phyloP scores from a whole-genome alignment of 2,888 invertebrate species.

The Apotomis turbidana region DNA sequence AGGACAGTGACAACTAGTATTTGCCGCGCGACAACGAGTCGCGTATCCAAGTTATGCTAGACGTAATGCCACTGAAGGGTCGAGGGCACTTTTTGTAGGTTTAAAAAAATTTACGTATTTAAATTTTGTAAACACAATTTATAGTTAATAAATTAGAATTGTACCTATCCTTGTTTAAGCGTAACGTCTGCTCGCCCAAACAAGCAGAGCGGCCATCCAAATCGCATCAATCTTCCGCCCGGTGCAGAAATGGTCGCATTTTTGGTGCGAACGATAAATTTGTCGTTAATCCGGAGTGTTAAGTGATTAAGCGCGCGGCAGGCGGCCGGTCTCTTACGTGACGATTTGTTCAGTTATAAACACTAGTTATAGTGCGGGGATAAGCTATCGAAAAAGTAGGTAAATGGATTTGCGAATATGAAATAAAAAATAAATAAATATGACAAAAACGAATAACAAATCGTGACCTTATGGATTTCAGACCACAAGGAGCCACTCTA shows the following conservation, averaged over 20 bases:
- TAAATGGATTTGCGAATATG: too few relatives aligned
- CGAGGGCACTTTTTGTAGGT: too few relatives aligned
- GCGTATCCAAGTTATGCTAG: too few relatives aligned
- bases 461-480: too few relatives aligned
- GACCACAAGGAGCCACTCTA: too few relatives aligned
- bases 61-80: too few relatives aligned
- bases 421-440: neutral
- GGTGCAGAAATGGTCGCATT: constrained; percentile 19
- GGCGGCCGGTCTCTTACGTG: constrained; percentile 76
- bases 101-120: too few relatives aligned
- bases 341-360: constrained; percentile 77
- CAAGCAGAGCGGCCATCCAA: constrained; percentile 7
- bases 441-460: too few relatives aligned
- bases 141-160: too few relatives aligned
- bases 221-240: constrained; percentile 25
- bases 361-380: constrained; percentile 52
- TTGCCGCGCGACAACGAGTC: too few relatives aligned
- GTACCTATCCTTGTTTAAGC: neutral
- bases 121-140: too few relatives aligned
- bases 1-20: too few relatives aligned
- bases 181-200: neutral
- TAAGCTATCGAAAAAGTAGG: constrained; percentile 45
- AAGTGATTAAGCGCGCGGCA: constrained; percentile 81
- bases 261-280: constrained; percentile 65
- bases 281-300: constrained; percentile 78